Conservation (phyloP, 2,797 vertebrate species). For the Sandelia bainsii region DNA sequence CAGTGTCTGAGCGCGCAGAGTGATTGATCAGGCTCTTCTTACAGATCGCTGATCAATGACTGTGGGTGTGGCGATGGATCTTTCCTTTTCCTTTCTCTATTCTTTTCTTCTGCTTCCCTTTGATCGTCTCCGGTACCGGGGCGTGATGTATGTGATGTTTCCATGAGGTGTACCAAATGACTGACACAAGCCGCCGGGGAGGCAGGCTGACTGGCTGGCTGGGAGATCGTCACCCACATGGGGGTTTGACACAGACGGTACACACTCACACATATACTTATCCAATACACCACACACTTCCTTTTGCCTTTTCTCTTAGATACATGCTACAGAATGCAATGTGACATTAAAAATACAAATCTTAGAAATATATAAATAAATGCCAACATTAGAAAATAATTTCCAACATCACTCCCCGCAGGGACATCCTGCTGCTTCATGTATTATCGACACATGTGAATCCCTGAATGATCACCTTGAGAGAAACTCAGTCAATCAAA, state of each 20-base stretch:
- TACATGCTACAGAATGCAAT: background rate
- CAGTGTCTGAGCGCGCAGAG: slow-evolving; percentile 85
- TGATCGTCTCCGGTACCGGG: slow-evolving; percentile 21
- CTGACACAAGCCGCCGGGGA: slow-evolving; percentile 82
- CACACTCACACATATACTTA: slow-evolving; percentile 15
- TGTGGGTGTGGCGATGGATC: slow-evolving; percentile 75
- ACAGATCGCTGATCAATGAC: slow-evolving; percentile 93
- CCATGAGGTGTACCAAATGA: slow-evolving; percentile 65
- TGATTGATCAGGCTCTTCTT: slow-evolving; percentile 93
- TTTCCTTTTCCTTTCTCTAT: slow-evolving; percentile 49
- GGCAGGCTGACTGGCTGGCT: slow-evolving; percentile 67
- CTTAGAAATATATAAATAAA: background rate
- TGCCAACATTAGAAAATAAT: slow-evolving; percentile 22
- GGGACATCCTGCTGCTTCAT: slow-evolving; percentile 26
- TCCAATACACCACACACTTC: background rate
- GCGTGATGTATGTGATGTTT: slow-evolving; percentile 70
- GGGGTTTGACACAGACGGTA: slow-evolving; percentile 48
- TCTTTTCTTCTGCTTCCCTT: slow-evolving; percentile 39
- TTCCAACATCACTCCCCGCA: background rate
- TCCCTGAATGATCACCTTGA: slow-evolving; percentile 40
- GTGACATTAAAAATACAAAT: background rate
- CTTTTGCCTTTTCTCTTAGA: background rate
- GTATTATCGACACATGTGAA: slow-evolving; percentile 21
- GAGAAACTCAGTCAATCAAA: slow-evolving; percentile 39
- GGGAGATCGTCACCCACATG: slow-evolving; percentile 74